Evolutionary conservation across 1,140 invertebrate genomes (phyloP), one percentile per base, ranked within the genome.

Genomic region (Drosophila orena): DNA sequence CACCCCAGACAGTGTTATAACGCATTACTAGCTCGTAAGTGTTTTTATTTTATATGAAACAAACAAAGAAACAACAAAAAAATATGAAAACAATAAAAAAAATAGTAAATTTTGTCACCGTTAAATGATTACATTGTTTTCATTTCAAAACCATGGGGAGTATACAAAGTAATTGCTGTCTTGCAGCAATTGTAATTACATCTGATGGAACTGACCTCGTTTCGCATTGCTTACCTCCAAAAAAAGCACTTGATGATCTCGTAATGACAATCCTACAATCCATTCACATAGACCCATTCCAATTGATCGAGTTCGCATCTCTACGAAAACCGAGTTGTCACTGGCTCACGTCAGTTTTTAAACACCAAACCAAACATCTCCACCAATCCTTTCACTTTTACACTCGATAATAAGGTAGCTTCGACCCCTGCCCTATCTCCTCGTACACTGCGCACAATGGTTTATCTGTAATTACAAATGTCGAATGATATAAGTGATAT

Each of bases 41-140:
- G 91, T 91, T 91, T 91, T 91, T 91, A 91, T 91, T 90, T 90
- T 90, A 89, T 81, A 91, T 92, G 90, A 91, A 91, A 91, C 90
- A 91, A 91, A 91, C 90, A 91, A 91, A 91, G 84, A 91, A 91
- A 91, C 84, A 91, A 91, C 90, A 91, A 91, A 91, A 91, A 91
- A 85, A 70, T 83, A 77, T 85, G 85, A 91, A 91, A 91, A 91
- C 61, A 90, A 91, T 88, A 90, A 91, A 92, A 92, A 92, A 92
- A 92, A 92, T 92, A 92, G 91, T 88, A 92, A 92, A 92, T 92
- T 92, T 92, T 92, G 91, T 92, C 91, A 92, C 91, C 91, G 91
- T 92, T 92, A 92, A 91, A 86, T 52, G 7, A 49, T 34, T 7
- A 2, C n/a, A 10, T 42, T 50, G 27, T 77, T 68, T 65, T 68